Base-by-base conservation (phyloP, 37 sponge, comb jelly and placozoan genomes). In the Hexactinellida sp. region DNA sequence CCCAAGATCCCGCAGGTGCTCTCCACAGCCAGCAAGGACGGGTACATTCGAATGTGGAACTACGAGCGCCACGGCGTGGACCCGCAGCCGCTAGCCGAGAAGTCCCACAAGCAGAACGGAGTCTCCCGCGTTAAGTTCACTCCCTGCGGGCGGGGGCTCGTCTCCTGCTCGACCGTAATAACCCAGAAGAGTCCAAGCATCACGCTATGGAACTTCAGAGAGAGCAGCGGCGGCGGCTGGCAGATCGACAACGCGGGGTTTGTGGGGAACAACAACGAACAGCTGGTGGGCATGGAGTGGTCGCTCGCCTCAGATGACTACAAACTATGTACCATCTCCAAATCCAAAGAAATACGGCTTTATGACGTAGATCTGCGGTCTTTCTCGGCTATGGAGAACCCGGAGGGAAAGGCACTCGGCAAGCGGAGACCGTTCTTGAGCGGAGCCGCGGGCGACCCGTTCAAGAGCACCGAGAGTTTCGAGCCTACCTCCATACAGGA, bases 201-300 rank as follows among this genome's bases (percentile, higher is more conserved):
- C 34, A n/a, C 76, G 19, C 5, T 63, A 23, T 63, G 76, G 76
- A 63, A 23, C 28, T n/a, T 63, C 19, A 10, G 76, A 23, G 76
- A 63, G 28, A 10, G 28, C 5, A 63, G 76, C 13, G 34, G 28
- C 5, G 76, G 76, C 34, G 13, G 13, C 28, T 63, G 76, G 21
- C 76, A 63, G 76, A n/a, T 63, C 5, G 76, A 63, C 5, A 63
- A 63, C 30, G 76, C 76, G 25, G 76, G 76, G 28, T 63, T 63
- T n/a, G 76, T 63, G 76, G 76, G 76, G 3, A 63, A 23, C 34
- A 63, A n/a, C 32, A 63, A 63, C 34, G 76, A 63, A n/a, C 76
- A 63, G 76, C 19, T 63, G 25, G 76, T 63, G 76, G 76, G 76
- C 1, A 63, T 63, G 76, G 76, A 63, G 76, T 63, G 76, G 76